Evolutionary conservation across 2,888 invertebrate species (phyloP), one percentile per base, ranked within the genome.

Genomic region (Pseudeuparius sepicola): DNA sequence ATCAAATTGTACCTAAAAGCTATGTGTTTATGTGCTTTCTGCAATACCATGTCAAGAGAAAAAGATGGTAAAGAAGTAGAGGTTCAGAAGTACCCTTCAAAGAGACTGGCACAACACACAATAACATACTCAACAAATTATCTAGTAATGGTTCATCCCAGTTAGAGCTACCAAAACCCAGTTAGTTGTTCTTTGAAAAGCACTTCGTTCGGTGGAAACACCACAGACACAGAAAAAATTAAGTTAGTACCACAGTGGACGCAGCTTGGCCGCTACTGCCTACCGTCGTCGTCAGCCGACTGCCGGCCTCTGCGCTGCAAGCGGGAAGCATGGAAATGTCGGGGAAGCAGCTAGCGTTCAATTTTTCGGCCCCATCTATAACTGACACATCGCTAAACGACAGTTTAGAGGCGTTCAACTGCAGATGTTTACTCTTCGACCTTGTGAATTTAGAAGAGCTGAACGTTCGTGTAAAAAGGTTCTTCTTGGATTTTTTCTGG

Each of bases 231-330:
- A n/a, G n/a, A n/a, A 48, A 50, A 52, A 54, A 57, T 57, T 55
- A 60, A 61, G 60, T 61, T 61, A 61, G 61, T 61, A 61, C 60
- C 60, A 52, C 55, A 51, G 53, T 46, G 52, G 56, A 49, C 55
- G 57, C 47, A 48, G 52, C 49, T 50, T 55, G 54, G 45, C 53
- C 51, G 43, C 51, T 43, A 31, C n/a, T n/a, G n/a, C n/a, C n/a
- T n/a, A n/a, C n/a, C n/a, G 57, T 54, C 54, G 46, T 49, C 46
- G 42, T 35, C 4, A 30, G 14, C 10, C 24, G 28, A 24, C 33
- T 33, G 32, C 27, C 14, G 16, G 16, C 16, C 25, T 31, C 37
- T 35, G 41, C 43, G 34, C 44, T 45, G 47, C 51, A 51, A 48
- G 39, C 39, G 40, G 34, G 37, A 41, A 35, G 34, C 35, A 53